phyloP scores from a whole-genome alignment of 2,797 vertebrate genomes.

The Cirrhinus mrigala region DNA sequence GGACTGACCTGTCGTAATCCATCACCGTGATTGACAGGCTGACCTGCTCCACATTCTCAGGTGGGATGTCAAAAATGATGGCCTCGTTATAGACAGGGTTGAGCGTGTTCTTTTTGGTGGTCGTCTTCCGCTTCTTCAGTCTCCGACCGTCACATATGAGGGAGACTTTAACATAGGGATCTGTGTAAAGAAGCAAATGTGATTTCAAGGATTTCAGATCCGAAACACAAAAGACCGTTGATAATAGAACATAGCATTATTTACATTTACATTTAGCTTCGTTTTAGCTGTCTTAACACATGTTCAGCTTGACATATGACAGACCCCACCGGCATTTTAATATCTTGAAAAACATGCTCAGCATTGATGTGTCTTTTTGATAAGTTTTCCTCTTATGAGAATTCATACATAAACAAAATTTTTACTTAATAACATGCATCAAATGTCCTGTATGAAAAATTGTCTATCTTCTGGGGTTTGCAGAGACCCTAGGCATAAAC shows the following conservation, averaged over 20 bases:
- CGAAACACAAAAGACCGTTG: neutral
- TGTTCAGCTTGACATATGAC: neutral
- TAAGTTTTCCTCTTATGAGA: neutral
- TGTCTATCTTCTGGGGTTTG: neutral
- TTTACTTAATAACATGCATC: neutral
- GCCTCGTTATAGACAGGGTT: conserved; percentile 97
- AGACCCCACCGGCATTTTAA: neutral
- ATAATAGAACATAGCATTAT: neutral
- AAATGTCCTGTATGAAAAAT: neutral
- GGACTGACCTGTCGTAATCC: conserved; percentile 94
- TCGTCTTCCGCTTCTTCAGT: conserved; percentile 96
- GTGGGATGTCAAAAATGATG: conserved; percentile 98
- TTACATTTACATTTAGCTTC: neutral
- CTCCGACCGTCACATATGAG: conserved; percentile 94
- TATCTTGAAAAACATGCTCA: neutral
- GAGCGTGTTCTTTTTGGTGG: conserved; percentile 94
- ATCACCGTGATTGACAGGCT: conserved; percentile 96
- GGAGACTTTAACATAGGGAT: conserved; percentile 97
- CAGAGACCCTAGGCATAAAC: neutral
- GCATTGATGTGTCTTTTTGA: neutral
- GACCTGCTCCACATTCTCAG: conserved; percentile 98
- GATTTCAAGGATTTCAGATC: neutral
- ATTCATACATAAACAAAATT: too few species aligned
- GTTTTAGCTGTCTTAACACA: neutral
- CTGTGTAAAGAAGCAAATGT: conserved; percentile 68